Percentiles rank a stretch among this genome's conserved stretches.
phyloP scores from a whole-genome alignment of 2,888 invertebrate genomes.

The Epirrhoe alternata region DNA sequence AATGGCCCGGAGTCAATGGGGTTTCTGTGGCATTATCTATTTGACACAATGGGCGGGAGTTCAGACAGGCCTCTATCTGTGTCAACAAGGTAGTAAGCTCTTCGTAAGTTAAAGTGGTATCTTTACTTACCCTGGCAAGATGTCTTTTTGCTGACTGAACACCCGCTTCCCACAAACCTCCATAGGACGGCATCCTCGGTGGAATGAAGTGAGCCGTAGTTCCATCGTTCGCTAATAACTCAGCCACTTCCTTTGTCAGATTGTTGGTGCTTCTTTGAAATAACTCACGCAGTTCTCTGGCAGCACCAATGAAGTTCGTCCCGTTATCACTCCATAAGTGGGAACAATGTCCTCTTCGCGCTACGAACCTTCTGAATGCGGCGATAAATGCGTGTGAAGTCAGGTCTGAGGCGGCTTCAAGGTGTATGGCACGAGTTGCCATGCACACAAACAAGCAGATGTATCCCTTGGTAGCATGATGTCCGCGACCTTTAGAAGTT shows the following conservation, averaged over 20 bases:
- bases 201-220: conserved; percentile 39
- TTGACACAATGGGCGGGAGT: conserved; percentile 18
- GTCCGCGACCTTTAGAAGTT: conserved; percentile 34
- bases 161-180: conserved; percentile 45
- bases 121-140: conserved; percentile 36
- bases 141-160: conserved; percentile 40
- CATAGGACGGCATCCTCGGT: conserved; percentile 37
- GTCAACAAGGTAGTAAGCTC: conserved; percentile 20
- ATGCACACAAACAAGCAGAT: conserved; percentile 43
- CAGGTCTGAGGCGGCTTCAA: conserved; percentile 49
- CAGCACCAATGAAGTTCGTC: conserved; percentile 39
- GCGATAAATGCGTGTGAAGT: conserved; percentile 44
- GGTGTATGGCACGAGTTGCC: conserved; percentile 46
- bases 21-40: conserved; percentile 4
- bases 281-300: conserved; percentile 6
- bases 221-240: conserved; percentile 28
- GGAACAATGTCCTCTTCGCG: conserved; percentile 36
- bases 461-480: conserved; percentile 35
- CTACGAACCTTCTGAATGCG: conserved; percentile 39
- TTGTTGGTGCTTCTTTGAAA: conserved; percentile 17
- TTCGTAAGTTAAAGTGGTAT: conserved; percentile 32
- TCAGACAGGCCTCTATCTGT: conserved; percentile 28
- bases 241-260: conserved; percentile 22
- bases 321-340: conserved; percentile 42
- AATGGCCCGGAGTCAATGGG: conserved; percentile 22